Evolutionary conservation across 2,797 vertebrate species (phyloP), one percentile per base, ranked within the genome.

Genomic region (Danionella dracula): DNA sequence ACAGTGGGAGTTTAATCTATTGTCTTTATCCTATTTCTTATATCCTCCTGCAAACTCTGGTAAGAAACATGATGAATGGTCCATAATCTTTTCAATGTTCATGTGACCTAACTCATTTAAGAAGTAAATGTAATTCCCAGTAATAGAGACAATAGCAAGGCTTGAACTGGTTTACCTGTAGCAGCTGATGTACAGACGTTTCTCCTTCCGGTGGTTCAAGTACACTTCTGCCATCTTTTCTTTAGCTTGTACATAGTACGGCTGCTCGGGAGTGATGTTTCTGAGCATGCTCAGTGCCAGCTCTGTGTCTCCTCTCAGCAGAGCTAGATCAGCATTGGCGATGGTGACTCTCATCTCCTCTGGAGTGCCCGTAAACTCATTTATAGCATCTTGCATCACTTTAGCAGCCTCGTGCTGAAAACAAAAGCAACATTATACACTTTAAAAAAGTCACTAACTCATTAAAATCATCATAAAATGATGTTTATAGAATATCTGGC

Each of bases 151-250:
- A n/a, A n/a, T n/a, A 27, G 3, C 23, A 27, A 27, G 23, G 3
- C 3, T 3, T 27, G 51, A 84, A 85, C 17, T 16, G 15, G 17
- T 79, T 82, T 66, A 99, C 97, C 96, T 94, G 73, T 98, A 99
- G 82, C 96, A 99, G 75, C 90, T 92, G 7, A 87, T 87, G 66
- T 96, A 98, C 2, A 97, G 85, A 21, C 90, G 91, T 78, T 93
- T 98, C 68, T 99, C 94, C 80, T 94, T 98, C 68, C 93, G 91
- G 82, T 94, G 88, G 29, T 91, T 92, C 70, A 99, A 87, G 81
- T 98, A 99, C 66, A 97, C 91, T 68, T 94, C 86, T 16, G 94
- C 96, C 96, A 99, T 99, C 83, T 98, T 99, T 82, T 92, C 90
- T 82, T 95, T 99, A 75, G 93, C 94, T 74, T 96, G 92, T 72